phyloP scores from a whole-genome alignment of 2,797 vertebrate species.

The Eidolon dupreanum region DNA sequence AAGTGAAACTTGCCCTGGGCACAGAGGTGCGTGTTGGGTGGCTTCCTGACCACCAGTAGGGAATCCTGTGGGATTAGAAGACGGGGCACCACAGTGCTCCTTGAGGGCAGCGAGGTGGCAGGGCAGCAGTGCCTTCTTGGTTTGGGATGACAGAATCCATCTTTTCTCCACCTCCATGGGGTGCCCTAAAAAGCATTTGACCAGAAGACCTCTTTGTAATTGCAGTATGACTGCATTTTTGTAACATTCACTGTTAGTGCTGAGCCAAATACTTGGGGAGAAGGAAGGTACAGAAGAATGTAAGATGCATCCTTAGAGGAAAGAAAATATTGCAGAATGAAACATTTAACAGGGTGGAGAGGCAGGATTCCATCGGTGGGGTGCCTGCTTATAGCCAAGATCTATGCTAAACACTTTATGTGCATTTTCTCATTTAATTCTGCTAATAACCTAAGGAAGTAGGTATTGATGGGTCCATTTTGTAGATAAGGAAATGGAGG shows the following conservation, averaged over 20 bases:
- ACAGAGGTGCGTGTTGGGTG: not conserved
- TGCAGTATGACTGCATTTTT: not conserved
- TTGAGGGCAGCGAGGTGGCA: not conserved
- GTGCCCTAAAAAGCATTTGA: not conserved
- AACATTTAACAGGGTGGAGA: not conserved
- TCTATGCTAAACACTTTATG: not conserved
- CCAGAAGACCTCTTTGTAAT: not conserved
- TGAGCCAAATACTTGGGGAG: not conserved
- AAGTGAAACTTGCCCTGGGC: not conserved
- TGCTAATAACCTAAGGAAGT: too few relatives aligned
- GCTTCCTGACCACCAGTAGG: not conserved
- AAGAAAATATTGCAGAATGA: not conserved
- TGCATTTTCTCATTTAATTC: not conserved
- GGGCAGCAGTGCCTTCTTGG: not conserved
- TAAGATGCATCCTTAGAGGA: not conserved
- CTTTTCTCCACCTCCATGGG: not conserved
- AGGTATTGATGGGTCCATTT: not conserved
- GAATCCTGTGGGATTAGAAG: not conserved
- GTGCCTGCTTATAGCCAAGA: too few relatives aligned
- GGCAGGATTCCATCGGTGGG: not conserved
- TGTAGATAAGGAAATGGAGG: not conserved
- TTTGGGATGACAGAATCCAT: not conserved
- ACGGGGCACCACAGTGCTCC: not conserved
- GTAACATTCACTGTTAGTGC: not conserved
- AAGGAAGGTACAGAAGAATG: not conserved